Evolutionary conservation across 2,113 vertebrate species (phyloP).

Genomic region (Grus americana): DNA sequence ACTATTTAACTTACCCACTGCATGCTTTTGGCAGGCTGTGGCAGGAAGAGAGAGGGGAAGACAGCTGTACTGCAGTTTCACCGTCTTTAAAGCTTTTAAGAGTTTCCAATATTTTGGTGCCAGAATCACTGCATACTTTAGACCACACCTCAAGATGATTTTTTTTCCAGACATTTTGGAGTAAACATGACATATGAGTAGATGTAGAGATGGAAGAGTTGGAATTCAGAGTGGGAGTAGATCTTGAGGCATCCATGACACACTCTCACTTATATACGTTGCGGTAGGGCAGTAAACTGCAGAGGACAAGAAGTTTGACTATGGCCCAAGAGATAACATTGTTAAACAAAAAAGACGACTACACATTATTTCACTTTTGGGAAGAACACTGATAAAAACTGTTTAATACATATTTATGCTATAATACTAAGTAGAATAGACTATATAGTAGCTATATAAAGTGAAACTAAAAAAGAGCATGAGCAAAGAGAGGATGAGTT

Average conservation of each 20-base stretch:
- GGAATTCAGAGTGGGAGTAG: not conserved
- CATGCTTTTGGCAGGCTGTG: not conserved
- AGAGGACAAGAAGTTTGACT: not conserved
- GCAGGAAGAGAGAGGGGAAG: not conserved
- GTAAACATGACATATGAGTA: not conserved
- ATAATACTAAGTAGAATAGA: not conserved
- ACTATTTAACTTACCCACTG: not conserved
- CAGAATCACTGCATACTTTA: not conserved
- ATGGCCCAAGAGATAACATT: not conserved
- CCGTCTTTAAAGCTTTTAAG: not conserved
- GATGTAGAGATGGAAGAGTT: not conserved
- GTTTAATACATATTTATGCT: not conserved
- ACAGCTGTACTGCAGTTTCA: not conserved
- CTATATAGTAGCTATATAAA: not conserved
- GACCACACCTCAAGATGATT: not conserved
- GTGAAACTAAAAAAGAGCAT: not conserved
- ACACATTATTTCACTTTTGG: not conserved
- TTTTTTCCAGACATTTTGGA: not conserved
- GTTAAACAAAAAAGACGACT: not conserved
- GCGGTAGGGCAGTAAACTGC: not conserved
- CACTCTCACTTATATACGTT: fast-evolving
- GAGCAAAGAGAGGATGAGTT: not conserved
- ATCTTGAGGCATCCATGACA: not conserved
- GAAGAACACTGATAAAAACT: not conserved
- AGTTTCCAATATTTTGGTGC: not conserved